A percentile compares a stretch with the other conserved stretches of the same genome.
phyloP scores from a whole-genome alignment of 2,888 invertebrate species.

The Platypus cylindrus region DNA sequence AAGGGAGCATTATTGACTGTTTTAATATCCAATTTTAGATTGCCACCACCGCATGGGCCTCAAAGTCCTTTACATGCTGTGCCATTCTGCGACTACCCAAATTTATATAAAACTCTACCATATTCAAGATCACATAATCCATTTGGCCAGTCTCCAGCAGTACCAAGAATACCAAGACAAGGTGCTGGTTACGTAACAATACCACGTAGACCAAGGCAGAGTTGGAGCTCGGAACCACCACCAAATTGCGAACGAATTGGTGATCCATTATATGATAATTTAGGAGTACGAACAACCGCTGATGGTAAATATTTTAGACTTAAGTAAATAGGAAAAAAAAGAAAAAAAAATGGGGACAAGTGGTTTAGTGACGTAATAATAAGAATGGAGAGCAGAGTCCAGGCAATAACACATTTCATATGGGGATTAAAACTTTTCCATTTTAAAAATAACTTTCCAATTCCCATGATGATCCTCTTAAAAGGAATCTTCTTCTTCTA shows the following conservation, averaged over 20 bases:
- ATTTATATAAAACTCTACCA: conserved; percentile 65
- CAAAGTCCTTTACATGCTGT: conserved; percentile 46
- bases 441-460: too few species aligned
- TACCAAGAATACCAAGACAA: conserved; percentile 37
- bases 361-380: too few species aligned
- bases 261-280: conserved; percentile 78
- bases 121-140: conserved; percentile 70
- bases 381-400: too few species aligned
- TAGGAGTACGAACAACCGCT: conserved; percentile 73
- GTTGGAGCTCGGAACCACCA: conserved; percentile 49
- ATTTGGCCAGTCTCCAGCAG: conserved; percentile 44
- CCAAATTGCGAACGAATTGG: conserved; percentile 29
- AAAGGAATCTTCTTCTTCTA: too few species aligned
- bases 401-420: too few species aligned
- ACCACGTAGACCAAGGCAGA: conserved; percentile 69
- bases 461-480: too few species aligned
- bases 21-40: conserved; percentile 11
- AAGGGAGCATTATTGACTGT: too few species aligned
- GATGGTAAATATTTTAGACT: conserved; percentile 49
- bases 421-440: too few species aligned
- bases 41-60: conserved; percentile 23
- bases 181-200: conserved; percentile 74
- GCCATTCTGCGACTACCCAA: conserved; percentile 53
- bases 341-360: too few species aligned
- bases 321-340: too few species aligned